Conservation (phyloP, 2,888 invertebrate species). For the Nebria brevicollis region DNA sequence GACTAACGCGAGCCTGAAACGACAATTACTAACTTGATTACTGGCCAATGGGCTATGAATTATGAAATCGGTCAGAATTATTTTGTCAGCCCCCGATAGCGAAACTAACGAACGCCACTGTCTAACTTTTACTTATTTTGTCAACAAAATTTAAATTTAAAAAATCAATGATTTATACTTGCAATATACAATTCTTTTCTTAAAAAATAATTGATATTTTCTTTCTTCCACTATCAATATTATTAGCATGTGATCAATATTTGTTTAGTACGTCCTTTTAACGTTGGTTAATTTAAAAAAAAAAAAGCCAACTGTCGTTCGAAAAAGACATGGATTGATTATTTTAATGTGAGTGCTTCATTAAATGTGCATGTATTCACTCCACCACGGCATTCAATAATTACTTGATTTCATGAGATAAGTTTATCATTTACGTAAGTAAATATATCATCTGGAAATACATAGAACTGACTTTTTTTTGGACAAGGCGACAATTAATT, state of each 20-base stretch:
- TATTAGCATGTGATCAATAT: too few relatives aligned
- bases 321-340: constrained; percentile 46
- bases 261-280: too few relatives aligned
- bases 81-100: constrained; percentile 2
- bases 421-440: constrained; percentile 53
- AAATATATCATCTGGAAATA: constrained; percentile 51
- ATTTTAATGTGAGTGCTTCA: constrained; percentile 51
- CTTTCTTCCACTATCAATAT: too few relatives aligned
- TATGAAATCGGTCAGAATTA: constrained; percentile 39
- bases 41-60: constrained; percentile 39
- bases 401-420: constrained; percentile 61
- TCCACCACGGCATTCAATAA: constrained; percentile 52
- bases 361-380: constrained; percentile 47
- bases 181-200: too few relatives aligned
- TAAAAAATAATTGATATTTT: too few relatives aligned
- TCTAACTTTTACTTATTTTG: background rate
- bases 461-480: constrained; percentile 38
- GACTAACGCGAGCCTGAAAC: constrained; percentile 36
- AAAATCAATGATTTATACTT: too few relatives aligned
- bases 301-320: background rate
- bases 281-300: background rate
- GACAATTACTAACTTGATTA: constrained; percentile 46
- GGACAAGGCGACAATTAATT: constrained; percentile 51
- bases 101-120: background rate
- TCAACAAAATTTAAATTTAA: background rate